Conservation (phyloP, 1,140 invertebrate species). For the Himalopsyche phryganea region DNA sequence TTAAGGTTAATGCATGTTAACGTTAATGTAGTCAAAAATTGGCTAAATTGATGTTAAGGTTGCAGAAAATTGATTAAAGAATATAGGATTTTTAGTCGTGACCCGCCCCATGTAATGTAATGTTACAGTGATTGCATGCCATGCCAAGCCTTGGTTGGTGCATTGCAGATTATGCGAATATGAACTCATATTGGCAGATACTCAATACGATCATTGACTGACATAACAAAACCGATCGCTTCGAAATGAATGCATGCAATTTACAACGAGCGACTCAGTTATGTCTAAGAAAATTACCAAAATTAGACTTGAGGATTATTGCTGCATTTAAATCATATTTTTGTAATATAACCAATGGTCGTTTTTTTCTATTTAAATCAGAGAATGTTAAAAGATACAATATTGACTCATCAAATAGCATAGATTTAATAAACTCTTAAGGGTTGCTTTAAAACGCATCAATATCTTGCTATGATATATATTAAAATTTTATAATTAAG, state of each 20-base stretch:
- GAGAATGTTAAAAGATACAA: no score
- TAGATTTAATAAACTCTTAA: no score
- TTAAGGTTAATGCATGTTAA: no score
- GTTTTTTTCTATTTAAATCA: no score
- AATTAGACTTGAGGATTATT: no score
- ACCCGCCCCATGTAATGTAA: constrained; percentile 11
- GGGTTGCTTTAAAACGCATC: no score
- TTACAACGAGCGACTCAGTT: not conserved
- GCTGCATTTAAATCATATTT: constrained; percentile 5
- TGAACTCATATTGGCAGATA: constrained; percentile 34
- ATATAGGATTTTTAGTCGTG: constrained; percentile 11
- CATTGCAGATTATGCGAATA: constrained; percentile 35
- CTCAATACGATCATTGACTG: constrained; percentile 26
- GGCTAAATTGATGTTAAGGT: not conserved
- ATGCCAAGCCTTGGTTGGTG: constrained; percentile 27
- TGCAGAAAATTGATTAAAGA: constrained; percentile 12
- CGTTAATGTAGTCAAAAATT: no score
- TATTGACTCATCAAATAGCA: no score
- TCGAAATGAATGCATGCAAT: constrained; percentile 2
- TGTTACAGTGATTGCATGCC: constrained; percentile 29
- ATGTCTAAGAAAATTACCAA: no score
- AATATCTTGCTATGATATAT: no score
- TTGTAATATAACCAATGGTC: no score
- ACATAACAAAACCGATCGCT: constrained; percentile 20
- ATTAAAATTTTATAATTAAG: no score